A percentile compares a stretch with the other conserved stretches of the same genome.
phyloP scores from a whole-genome alignment of 2,113 vertebrate genomes.

The Oriolus oriolus region DNA sequence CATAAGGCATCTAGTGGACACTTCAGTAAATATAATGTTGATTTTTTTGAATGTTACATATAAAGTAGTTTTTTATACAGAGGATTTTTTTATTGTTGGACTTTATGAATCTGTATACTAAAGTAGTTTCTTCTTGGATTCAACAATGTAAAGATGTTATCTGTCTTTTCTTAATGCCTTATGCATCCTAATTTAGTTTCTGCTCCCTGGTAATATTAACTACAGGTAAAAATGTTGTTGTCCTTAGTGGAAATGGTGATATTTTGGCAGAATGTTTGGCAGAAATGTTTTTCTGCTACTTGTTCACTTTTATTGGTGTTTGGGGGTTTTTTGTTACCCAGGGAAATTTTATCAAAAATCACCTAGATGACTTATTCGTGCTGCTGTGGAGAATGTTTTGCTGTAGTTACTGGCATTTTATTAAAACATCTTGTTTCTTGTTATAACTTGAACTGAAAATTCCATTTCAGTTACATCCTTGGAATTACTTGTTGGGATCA shows the following conservation, averaged over 20 bases:
- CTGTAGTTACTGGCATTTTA: background rate
- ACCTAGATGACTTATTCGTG: background rate
- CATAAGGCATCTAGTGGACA: conserved; percentile 35
- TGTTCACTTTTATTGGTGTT: background rate
- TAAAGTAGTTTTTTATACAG: background rate
- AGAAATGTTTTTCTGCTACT: background rate
- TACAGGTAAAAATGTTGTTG: background rate
- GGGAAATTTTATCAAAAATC: background rate
- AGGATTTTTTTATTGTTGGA: background rate
- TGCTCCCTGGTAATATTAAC: background rate
- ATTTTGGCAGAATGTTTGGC: background rate
- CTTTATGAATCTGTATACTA: background rate
- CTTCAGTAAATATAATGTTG: background rate
- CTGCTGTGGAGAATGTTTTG: background rate
- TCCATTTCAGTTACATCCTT: background rate
- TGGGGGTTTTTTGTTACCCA: background rate
- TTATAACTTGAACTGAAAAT: background rate
- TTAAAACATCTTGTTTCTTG: background rate
- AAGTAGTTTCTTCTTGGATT: background rate
- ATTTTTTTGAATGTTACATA: background rate
- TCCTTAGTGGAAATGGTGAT: background rate
- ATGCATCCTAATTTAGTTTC: background rate
- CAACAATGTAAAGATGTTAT: background rate
- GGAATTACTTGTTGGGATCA: background rate
- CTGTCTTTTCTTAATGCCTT: background rate